Evolutionary conservation across 2,888 invertebrate genomes (phyloP).

Genomic region (Calameuta pallipes): DNA sequence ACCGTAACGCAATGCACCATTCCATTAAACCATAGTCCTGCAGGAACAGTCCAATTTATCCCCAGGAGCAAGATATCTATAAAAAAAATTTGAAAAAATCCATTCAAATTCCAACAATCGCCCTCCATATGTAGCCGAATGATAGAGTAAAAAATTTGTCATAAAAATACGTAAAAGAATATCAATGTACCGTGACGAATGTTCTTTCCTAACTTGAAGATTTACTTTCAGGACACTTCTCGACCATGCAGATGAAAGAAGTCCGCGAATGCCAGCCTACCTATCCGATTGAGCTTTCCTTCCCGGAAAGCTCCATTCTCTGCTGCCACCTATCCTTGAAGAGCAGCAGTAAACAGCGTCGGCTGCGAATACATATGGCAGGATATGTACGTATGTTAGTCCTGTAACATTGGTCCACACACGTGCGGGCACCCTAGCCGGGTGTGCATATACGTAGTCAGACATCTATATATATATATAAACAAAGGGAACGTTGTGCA

Average conservation of each 20-base stretch:
- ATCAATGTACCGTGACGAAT: not conserved
- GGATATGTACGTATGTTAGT: not conserved
- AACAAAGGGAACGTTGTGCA: slow-evolving; percentile 3
- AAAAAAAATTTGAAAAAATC: not conserved
- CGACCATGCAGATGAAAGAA: not conserved
- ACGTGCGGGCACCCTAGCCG: slow-evolving; percentile 25
- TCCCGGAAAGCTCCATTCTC: slow-evolving; percentile 25
- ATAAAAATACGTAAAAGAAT: not conserved
- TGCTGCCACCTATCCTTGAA: slow-evolving; percentile 39
- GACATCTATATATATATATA: not conserved
- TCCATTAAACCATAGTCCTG: not conserved
- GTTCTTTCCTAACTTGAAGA: not conserved
- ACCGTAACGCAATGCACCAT: not conserved
- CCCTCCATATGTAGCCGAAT: not conserved
- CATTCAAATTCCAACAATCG: not conserved
- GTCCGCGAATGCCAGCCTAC: not conserved
- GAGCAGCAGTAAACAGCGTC: not conserved
- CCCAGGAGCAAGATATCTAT: not conserved
- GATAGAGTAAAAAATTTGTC: not conserved
- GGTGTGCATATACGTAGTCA: slow-evolving; percentile 28
- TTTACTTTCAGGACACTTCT: not conserved
- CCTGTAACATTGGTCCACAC: not conserved
- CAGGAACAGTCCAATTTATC: not conserved
- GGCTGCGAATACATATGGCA: not conserved
- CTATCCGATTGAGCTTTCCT: slow-evolving; percentile 11